Evolutionary conservation across 2,797 vertebrate species (phyloP).

Genomic region (Urophycis tenuis): DNA sequence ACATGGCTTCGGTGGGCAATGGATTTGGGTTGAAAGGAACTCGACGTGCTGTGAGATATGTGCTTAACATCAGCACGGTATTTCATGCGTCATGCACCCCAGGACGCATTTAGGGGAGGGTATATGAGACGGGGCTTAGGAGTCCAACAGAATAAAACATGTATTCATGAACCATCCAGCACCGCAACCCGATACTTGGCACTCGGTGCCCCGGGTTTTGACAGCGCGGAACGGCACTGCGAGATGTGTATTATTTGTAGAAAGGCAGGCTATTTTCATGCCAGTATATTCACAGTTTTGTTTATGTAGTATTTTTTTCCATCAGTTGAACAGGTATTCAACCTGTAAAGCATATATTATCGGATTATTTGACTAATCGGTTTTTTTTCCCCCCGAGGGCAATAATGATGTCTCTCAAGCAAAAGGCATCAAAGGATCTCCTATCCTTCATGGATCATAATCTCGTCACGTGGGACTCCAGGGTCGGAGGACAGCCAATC

Average conservation of each 20-base stretch:
- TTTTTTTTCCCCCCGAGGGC: too few species aligned
- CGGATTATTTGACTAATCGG: too few species aligned
- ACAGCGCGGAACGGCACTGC: too few species aligned
- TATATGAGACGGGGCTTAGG: too few species aligned
- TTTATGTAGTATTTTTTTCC: neutral
- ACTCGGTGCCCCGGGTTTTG: neutral
- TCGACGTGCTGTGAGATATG: slow-evolving; percentile 6
- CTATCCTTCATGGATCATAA: slow-evolving; percentile 20
- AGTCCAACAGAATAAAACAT: too few species aligned
- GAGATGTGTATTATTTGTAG: neutral
- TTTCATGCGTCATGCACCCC: neutral
- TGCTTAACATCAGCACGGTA: neutral
- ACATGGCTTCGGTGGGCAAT: slow-evolving; percentile 32
- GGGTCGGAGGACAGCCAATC: slow-evolving; percentile 23
- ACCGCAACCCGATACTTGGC: neutral
- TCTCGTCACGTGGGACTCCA: slow-evolving; percentile 6
- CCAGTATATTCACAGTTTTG: neutral
- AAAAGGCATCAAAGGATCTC: neutral
- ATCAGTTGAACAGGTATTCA: neutral
- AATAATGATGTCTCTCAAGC: neutral
- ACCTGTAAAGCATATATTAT: neutral
- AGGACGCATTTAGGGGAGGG: neutral
- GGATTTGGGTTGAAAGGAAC: slow-evolving; percentile 3
- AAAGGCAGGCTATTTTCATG: neutral
- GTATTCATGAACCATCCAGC: too few species aligned